Conservation (phyloP, 2,797 vertebrate genomes). For the Leptoclinus maculatus region DNA sequence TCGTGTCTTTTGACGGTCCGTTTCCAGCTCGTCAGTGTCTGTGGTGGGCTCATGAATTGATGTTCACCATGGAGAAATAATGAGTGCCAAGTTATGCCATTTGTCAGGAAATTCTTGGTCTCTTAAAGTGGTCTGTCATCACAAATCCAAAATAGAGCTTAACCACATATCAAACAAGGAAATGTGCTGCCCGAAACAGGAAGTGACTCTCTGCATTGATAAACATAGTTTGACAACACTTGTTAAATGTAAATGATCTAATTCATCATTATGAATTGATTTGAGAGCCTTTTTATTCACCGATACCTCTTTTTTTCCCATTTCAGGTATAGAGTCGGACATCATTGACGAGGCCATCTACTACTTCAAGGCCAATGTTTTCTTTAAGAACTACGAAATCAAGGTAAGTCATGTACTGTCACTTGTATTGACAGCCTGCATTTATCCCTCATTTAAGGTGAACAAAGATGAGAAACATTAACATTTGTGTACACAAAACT, state of each 20-base stretch:
- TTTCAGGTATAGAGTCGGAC: slow-evolving; percentile 92
- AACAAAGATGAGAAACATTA: too few species aligned
- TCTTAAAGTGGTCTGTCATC: background rate
- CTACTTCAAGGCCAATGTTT: slow-evolving; percentile 99
- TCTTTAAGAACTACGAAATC: slow-evolving; percentile 99
- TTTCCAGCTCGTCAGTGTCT: background rate
- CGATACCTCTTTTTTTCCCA: background rate
- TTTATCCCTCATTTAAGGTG: background rate
- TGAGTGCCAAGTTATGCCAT: background rate
- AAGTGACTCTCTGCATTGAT: background rate
- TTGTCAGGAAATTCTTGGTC: background rate
- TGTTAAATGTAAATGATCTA: background rate
- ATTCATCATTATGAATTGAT: background rate
- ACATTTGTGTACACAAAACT: background rate
- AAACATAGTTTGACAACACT: background rate
- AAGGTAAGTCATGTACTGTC: slow-evolving; percentile 84
- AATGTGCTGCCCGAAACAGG: slow-evolving; percentile 7
- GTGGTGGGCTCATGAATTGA: too few species aligned
- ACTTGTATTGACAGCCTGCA: background rate
- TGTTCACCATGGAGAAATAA: background rate
- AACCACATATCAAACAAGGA: background rate
- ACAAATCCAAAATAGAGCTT: background rate
- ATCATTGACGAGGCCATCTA: slow-evolving; percentile 99
- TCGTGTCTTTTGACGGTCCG: background rate
- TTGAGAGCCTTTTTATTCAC: background rate